Base-by-base conservation (phyloP, 2,113 vertebrate genomes). In the Periophthalmus modestus region DNA sequence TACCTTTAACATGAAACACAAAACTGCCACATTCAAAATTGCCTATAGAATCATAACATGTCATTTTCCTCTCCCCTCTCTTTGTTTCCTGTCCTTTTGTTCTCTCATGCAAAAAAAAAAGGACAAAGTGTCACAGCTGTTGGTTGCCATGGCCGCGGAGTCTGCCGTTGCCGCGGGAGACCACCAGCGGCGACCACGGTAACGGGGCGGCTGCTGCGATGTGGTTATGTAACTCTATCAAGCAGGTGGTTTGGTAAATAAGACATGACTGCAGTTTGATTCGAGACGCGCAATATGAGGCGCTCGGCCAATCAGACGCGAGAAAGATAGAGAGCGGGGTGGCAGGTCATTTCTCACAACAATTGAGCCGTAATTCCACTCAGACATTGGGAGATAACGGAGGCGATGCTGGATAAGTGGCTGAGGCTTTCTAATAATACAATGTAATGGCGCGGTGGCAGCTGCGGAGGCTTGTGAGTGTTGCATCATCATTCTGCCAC, bases 341-440 rank as follows among this genome's bases (percentile, higher is more conserved):
- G 61, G 16, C 61, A n/a, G 61, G 61, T 63, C 33, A 19, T 63
- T 63, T 14, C 3, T n/a, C 39, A 21, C 63, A 12, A 43, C 16
- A 66, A 66, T 54, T n/a, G 6, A 7, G n/a, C 19, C 16, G 19
- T 54, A 54, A 66, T 39, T 36, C 16, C 19, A 21, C 11, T 39
- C 24, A 15, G 12, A 13, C 70, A 67, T 33, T 55, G 66, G 76
- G 72, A 50, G 57, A 23, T 28, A 62, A 75, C 82, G 33, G 34
- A 69, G 54, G 81, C 75, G 78, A 66, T 63, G 76, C 63, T 54
- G 84, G 75, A 39, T n/a, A 10, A 68, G 39, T 43, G 39, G 39
- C 39, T 43, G 10, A 2, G 39, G 39, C 39, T 9, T 43, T 10
- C 47, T 50, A 18, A 50, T 16, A 50, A 50, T 50, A 16, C 48